Evolutionary conservation across 1,140 invertebrate species (phyloP).

Genomic region (Plodia interpunctella): DNA sequence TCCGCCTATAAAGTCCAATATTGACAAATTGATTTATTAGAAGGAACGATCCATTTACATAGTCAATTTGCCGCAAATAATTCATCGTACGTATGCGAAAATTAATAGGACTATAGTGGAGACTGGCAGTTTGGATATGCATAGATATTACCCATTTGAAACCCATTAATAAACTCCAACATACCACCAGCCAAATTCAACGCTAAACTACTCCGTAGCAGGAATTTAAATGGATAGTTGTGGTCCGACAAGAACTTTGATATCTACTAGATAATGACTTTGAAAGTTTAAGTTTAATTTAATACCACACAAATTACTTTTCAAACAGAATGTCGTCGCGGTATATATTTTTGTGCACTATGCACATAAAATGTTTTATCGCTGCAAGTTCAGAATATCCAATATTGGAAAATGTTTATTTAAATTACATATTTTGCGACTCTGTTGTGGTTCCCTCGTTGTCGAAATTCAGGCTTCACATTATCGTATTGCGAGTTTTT

Average conservation of each 20-base stretch:
- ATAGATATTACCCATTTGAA: conserved; percentile 1
- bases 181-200: background rate
- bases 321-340: too few relatives aligned
- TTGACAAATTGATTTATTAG: background rate
- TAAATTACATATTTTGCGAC: too few relatives aligned
- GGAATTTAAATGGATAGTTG: background rate
- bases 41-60: background rate
- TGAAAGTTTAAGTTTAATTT: too few relatives aligned
- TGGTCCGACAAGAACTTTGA: background rate
- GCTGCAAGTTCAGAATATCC: too few relatives aligned
- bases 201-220: background rate
- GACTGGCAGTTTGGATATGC: background rate
- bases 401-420: background rate
- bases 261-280: too few relatives aligned
- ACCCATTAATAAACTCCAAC: background rate
- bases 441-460: too few relatives aligned
- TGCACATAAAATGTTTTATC: too few relatives aligned
- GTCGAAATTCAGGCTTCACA: too few relatives aligned
- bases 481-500: too few relatives aligned
- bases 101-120: background rate
- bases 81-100: background rate
- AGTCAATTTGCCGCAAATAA: background rate
- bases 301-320: too few relatives aligned
- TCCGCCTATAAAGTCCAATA: conserved; percentile 5
- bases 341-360: too few relatives aligned